Percentiles rank a stretch among this genome's conserved stretches.
Conservation (phyloP, 2,113 vertebrate species). For the Bos indicus region DNA sequence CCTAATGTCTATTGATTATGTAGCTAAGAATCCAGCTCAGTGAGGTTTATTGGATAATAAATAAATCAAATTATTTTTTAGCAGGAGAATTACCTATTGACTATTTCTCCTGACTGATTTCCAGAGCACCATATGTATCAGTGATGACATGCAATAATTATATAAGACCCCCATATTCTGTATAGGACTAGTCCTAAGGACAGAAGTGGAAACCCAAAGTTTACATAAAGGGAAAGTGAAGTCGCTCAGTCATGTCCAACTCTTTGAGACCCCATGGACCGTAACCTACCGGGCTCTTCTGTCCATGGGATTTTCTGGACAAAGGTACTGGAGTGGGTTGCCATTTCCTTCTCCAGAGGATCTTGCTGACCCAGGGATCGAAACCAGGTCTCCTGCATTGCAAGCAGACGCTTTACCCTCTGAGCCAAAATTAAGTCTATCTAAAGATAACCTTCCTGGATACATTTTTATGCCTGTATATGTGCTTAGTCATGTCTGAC, state of each 20-base stretch:
- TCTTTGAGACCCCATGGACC: no score
- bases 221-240: not conserved
- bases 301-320: no score
- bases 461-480: not conserved
- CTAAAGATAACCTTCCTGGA: not conserved
- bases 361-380: no score
- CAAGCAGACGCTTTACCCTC: no score
- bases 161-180: not conserved
- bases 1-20: conserved; percentile 10
- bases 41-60: conserved; percentile 4
- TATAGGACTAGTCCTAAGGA: no score
- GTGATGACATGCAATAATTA: not conserved
- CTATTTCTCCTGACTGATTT: not conserved
- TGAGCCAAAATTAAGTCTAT: not conserved
- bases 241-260: fast-evolving
- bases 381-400: no score
- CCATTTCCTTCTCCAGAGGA: no score
- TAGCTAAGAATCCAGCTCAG: not conserved
- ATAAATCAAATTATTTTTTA: conserved; percentile 35
- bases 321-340: no score
- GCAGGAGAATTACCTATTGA: not conserved
- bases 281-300: fast-evolving
- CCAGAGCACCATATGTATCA: not conserved
- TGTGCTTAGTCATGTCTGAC: not conserved
- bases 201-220: not conserved